phyloP scores from a whole-genome alignment of 2,113 vertebrate species.

The Balaenoptera acutorostrata region DNA sequence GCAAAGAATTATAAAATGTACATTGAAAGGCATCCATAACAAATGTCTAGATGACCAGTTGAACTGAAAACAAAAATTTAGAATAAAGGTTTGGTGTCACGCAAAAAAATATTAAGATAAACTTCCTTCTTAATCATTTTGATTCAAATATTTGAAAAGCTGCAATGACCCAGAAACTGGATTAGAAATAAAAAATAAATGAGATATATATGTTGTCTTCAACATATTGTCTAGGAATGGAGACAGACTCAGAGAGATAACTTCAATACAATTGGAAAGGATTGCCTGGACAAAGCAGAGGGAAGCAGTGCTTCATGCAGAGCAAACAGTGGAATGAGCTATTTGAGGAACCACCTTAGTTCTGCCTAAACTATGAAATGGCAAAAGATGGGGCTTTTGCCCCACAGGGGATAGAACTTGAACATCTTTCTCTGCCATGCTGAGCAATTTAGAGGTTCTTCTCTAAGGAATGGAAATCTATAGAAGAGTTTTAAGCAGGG shows the following conservation, averaged over 20 bases:
- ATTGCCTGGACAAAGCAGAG: background rate
- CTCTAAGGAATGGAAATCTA: background rate
- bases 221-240: background rate
- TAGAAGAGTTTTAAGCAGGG: background rate
- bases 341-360: fast-evolving
- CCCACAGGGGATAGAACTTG: background rate
- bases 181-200: conserved; percentile 15
- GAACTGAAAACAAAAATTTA: background rate
- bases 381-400: background rate
- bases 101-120: background rate
- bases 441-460: background rate
- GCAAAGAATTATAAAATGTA: background rate
- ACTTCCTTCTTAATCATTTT: background rate
- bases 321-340: no score
- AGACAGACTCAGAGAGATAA: background rate
- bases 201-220: background rate
- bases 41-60: background rate
- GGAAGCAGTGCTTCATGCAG: background rate
- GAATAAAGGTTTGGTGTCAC: background rate
- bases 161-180: background rate
- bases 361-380: background rate
- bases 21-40: background rate
- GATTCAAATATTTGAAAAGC: background rate
- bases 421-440: background rate
- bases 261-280: background rate